These are phyloP conservation scores for Harmothoe impar DNA, from an alignment of 2,888 invertebrate genomes.

Conservation along the genomic window DNA sequence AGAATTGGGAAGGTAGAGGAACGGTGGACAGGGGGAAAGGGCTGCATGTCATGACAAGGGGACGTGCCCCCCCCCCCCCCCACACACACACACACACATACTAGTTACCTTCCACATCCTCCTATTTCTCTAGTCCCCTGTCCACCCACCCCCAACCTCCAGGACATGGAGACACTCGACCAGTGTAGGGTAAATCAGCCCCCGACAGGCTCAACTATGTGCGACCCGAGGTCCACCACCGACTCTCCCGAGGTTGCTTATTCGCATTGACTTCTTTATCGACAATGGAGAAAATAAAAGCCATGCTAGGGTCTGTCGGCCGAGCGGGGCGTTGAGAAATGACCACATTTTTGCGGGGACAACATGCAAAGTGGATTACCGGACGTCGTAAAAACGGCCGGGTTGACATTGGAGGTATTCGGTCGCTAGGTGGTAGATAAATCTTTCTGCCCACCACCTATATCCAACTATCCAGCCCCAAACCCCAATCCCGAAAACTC, in stretches of 20 bases:
- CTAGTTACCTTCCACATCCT: too few relatives aligned
- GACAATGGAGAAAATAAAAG: constrained; percentile 57
- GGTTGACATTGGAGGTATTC: constrained; percentile 45
- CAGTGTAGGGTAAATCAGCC: not conserved
- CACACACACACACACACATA: too few relatives aligned
- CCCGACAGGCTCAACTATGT: not conserved
- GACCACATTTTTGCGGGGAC: constrained; percentile 42
- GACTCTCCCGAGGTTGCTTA: not conserved
- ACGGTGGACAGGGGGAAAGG: too few relatives aligned
- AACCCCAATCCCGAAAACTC: too few relatives aligned
- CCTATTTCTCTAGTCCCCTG: too few relatives aligned
- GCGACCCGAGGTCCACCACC: not conserved
- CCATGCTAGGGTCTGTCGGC: constrained; percentile 7
- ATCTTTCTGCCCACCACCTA: constrained; percentile 26
- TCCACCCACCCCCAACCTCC: not conserved
- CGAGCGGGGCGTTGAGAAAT: not conserved
- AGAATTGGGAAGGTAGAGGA: too few relatives aligned
- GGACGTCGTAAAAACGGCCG: constrained; percentile 18
- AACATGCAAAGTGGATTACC: constrained; percentile 57
- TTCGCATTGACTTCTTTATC: constrained; percentile 52
- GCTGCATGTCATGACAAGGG: too few relatives aligned
- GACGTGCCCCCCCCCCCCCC: too few relatives aligned
- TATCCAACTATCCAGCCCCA: too few relatives aligned
- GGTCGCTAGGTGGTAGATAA: not conserved
- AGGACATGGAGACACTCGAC: not conserved